Base-by-base conservation (phyloP, 2,888 invertebrate species). In the Gari tellinella region DNA sequence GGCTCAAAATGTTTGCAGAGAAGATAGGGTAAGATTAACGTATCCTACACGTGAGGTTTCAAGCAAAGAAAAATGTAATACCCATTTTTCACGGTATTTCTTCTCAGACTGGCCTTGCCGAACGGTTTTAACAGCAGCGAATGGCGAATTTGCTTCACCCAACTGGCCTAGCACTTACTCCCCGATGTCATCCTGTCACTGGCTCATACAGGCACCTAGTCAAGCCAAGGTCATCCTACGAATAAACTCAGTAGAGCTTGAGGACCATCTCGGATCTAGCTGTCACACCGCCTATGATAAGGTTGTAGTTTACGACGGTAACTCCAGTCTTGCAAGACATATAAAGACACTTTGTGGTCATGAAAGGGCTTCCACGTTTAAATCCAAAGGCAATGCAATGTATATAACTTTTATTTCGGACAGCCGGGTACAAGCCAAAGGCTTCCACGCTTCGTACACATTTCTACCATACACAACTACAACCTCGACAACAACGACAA, bases 41-140 rank as follows among this genome's bases (percentile, higher is more conserved):
- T n/a, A n/a, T n/a, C n/a, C n/a, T n/a, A n/a, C n/a, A n/a, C n/a
- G n/a, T n/a, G n/a, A n/a, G n/a, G n/a, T n/a, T n/a, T n/a, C n/a
- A n/a, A n/a, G n/a, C n/a, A n/a, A n/a, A n/a, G n/a, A n/a, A n/a
- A n/a, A n/a, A n/a, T n/a, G n/a, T n/a, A n/a, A n/a, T n/a, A n/a
- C n/a, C n/a, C n/a, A n/a, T n/a, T n/a, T n/a, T n/a, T n/a, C n/a
- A n/a, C n/a, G n/a, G n/a, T 31, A 31, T 31, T 31, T 7, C 4
- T 31, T 60, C 48, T 23, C 83, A 90, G 90, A 90, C 56, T 90
- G 90, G 90, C 86, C 90, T 5, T 90, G 90, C 79, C 81, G 84
- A 26, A 83, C 83, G 14, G 58, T 72, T 14, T 72, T 89, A 38
- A 82, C 75, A 2, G 74, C 80, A 2, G 86, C 86, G 49, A 80